phyloP scores from a whole-genome alignment of 2,797 vertebrate genomes.

The Artibeus jamaicensis region DNA sequence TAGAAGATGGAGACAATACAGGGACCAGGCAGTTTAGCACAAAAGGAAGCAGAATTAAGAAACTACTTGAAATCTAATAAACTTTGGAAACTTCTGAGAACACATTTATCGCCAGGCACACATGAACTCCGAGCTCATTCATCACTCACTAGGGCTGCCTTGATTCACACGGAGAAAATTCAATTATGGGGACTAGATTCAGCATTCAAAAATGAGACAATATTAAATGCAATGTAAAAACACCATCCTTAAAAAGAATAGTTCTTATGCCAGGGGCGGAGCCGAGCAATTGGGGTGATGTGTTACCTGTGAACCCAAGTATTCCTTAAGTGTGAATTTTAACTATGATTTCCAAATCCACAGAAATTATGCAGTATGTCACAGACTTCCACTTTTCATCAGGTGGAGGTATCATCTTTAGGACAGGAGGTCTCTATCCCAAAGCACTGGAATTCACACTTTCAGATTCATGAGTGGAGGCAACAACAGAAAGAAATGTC shows the following conservation, averaged over 20 bases:
- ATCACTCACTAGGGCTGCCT: neutral
- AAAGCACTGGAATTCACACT: neutral
- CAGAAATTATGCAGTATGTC: neutral
- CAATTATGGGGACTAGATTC: neutral
- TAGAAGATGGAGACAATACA: neutral
- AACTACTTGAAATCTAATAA: neutral
- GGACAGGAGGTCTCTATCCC: neutral
- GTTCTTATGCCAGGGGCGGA: neutral
- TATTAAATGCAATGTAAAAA: neutral
- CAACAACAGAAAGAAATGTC: neutral
- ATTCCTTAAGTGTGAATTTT: neutral
- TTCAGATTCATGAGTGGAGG: neutral
- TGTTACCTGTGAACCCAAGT: too few relatives aligned
- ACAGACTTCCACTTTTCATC: neutral
- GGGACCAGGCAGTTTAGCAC: neutral
- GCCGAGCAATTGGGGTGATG: neutral
- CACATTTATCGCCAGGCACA: neutral
- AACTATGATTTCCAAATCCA: neutral
- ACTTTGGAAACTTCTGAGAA: neutral
- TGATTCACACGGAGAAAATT: neutral
- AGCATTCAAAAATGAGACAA: neutral
- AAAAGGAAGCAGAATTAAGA: neutral
- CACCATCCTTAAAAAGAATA: neutral
- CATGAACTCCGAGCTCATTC: neutral
- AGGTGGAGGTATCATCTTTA: neutral